Conservation (phyloP, 2,797 vertebrate species). For the Carcharodon carcharias region DNA sequence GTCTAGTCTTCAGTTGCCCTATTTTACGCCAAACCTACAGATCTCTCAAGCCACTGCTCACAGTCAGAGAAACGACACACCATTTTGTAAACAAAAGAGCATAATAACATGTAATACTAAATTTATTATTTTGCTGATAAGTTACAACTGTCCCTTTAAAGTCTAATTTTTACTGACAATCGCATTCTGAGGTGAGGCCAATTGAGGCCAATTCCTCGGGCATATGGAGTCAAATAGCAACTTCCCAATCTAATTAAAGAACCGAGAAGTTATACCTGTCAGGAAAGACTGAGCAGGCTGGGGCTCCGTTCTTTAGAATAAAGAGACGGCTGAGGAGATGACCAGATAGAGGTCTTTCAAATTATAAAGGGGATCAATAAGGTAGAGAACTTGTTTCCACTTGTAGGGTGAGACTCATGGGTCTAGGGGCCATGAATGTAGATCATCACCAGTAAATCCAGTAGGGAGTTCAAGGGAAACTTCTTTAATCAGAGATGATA, state of each 20-base stretch:
- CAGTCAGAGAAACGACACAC: neutral
- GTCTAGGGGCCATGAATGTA: neutral
- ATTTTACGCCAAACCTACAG: neutral
- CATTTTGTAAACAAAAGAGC: neutral
- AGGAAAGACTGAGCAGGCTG: neutral
- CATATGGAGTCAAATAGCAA: neutral
- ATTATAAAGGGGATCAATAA: neutral
- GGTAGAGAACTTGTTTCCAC: neutral
- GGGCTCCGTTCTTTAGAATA: neutral
- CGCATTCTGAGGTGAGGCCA: neutral
- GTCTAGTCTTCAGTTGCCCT: neutral
- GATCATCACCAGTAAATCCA: neutral
- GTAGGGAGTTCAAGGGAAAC: neutral
- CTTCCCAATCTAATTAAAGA: neutral
- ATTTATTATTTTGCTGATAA: neutral
- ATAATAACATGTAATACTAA: neutral
- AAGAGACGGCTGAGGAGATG: neutral
- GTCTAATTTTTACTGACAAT: neutral
- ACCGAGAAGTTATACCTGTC: neutral
- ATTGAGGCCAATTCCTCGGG: neutral
- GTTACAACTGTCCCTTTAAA: neutral
- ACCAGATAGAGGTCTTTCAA: neutral
- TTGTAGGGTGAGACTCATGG: neutral
- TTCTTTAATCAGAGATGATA: neutral
- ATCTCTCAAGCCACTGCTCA: neutral